Evolutionary conservation across 2,888 invertebrate genomes (phyloP).

Genomic region (Drosophila fungiperda): DNA sequence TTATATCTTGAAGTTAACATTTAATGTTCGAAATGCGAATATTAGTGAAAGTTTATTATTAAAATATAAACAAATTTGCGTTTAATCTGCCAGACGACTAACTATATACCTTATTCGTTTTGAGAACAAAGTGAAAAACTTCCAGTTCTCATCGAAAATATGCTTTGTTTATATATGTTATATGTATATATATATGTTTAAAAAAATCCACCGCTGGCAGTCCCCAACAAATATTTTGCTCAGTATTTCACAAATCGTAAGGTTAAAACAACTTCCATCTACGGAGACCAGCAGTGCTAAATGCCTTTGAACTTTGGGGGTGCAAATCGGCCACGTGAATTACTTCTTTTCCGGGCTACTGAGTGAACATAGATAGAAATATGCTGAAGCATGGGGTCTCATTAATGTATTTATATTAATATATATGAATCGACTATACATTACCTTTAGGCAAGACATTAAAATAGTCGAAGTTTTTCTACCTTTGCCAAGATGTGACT

Average conservation of each 20-base stretch:
- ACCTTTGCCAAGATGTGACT: slow-evolving; percentile 43
- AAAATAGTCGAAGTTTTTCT: not conserved
- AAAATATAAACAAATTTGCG: not conserved
- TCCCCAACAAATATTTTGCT: not conserved
- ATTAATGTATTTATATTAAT: not conserved
- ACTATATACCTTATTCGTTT: not conserved
- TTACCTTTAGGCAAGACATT: not conserved
- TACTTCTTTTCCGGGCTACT: not conserved
- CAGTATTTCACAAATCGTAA: not conserved
- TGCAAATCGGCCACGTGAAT: not conserved
- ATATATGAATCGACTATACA: not conserved
- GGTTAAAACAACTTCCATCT: no score
- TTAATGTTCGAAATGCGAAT: not conserved
- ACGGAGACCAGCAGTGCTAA: not conserved
- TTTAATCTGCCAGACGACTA: not conserved
- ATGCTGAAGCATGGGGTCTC: not conserved
- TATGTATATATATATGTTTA: not conserved
- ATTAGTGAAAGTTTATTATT: not conserved
- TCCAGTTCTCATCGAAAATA: not conserved
- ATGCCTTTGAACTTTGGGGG: not conserved
- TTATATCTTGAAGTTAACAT: not conserved
- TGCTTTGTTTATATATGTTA: no score
- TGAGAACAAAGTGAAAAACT: not conserved
- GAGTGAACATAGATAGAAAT: not conserved
- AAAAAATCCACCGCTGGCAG: not conserved